Evolutionary conservation across 2,888 invertebrate genomes (phyloP), one percentile per base, ranked within the genome.

Genomic region (Neocrepidodera transversa): DNA sequence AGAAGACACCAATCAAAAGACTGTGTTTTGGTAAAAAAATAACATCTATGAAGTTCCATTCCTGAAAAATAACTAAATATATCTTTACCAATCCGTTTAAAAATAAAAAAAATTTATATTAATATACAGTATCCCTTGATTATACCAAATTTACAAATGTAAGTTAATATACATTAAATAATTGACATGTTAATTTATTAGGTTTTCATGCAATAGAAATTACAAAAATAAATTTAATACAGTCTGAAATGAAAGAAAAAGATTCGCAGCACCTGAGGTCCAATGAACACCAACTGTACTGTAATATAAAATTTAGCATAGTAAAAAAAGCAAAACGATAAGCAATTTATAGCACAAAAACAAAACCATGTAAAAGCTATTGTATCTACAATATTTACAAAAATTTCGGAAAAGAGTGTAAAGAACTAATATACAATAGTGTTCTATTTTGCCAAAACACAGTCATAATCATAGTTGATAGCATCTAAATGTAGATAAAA

Each of bases 21-120:
- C 69, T 69, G 69, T 69, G 69, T 68, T 69, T 69, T 69, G 69
- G 66, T 59, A 56, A 56, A 54, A 63, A 55, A 60, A 58, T 57
- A 48, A 45, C 43, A 38, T 49, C 48, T 52, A 58, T 48, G 38
- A 32, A 23, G 23, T n/a, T 55, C 54, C 54, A 54, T 45, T 54
- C 54, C 54, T 62, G 54, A 40, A 40, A 54, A 42, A 35, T 26
- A 43, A 38, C 42, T 18, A 35, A 28, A 43, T 17, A 52, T 57
- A 57, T 38, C 42, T 43, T 45, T 42, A 13, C 36, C 36, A 54
- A 47, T 32, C 13, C 26, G 16, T 8, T 36, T 26, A 38, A 13
- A 26, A 36, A 36, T 18, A 8, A 13, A 49, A 18, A 35, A 8
- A 42, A 56, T 28, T 28, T 28, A 8, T 28, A 28, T 8, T 28